phyloP scores from a whole-genome alignment of 1,140 invertebrate genomes.

The Lordiphosa clarofinis region DNA sequence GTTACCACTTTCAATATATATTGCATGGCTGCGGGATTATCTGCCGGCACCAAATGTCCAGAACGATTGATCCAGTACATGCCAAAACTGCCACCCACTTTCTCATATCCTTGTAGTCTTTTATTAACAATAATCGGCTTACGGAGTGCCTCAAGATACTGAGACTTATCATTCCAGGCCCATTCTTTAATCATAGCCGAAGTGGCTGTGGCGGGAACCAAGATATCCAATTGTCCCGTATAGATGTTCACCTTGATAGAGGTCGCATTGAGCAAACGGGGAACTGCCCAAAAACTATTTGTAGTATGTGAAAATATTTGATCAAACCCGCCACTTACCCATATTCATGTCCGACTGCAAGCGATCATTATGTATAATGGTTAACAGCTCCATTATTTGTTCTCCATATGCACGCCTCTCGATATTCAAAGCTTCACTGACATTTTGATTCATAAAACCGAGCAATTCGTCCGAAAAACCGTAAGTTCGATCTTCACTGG shows the following conservation, averaged over 20 bases:
- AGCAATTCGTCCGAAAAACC: constrained; percentile 76
- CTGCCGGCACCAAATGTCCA: constrained; percentile 82
- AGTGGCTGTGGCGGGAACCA: constrained; percentile 84
- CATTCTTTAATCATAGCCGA: constrained; percentile 86
- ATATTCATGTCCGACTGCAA: constrained; percentile 90
- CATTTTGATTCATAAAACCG: constrained; percentile 86
- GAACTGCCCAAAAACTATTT: constrained; percentile 82
- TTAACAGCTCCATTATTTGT: constrained; percentile 87
- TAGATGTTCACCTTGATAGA: constrained; percentile 62
- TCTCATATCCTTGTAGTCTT: constrained; percentile 84
- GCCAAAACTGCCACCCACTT: constrained; percentile 84
- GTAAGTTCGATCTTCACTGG: constrained; percentile 40
- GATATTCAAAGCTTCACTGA: constrained; percentile 84
- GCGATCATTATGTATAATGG: constrained; percentile 84
- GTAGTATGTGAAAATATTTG: neutral
- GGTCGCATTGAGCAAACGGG: constrained; percentile 85
- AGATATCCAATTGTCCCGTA: constrained; percentile 83
- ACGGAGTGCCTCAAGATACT: constrained; percentile 81
- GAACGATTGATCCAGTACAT: constrained; percentile 87
- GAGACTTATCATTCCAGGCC: constrained; percentile 82
- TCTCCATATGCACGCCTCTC: constrained; percentile 67
- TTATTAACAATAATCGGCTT: constrained; percentile 81
- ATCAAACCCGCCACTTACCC: constrained; percentile 78
- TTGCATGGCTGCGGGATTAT: constrained; percentile 68
- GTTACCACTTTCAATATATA: constrained; percentile 48